Percentiles rank a stretch among this genome's conserved stretches.
Conservation (phyloP, 2,888 invertebrate genomes). For the Andrena fulva region DNA sequence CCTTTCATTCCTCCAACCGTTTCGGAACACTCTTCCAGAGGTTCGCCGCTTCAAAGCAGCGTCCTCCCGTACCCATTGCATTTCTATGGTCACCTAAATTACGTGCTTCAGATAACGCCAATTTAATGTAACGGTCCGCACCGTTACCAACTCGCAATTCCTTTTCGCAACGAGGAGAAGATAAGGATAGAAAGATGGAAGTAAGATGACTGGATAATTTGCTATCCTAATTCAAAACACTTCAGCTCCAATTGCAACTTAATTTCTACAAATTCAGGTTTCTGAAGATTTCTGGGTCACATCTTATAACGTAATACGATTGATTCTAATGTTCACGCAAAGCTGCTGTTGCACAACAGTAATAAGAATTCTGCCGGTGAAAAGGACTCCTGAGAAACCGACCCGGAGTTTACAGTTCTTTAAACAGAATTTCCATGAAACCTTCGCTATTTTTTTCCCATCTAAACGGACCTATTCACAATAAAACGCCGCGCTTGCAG, state of each 20-base stretch:
- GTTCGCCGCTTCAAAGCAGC: neutral
- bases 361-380: too few relatives aligned
- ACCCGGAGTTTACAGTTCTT: too few relatives aligned
- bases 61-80: neutral
- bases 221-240: neutral
- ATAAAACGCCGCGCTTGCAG: neutral
- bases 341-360: too few relatives aligned
- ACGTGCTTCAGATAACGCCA: neutral
- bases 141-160: neutral
- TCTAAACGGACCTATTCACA: neutral
- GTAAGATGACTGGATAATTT: neutral
- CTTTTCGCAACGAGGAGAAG: neutral
- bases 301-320: too few relatives aligned
- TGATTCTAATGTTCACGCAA: too few relatives aligned
- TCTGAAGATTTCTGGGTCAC: too few relatives aligned
- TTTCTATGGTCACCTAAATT: neutral
- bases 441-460: too few relatives aligned
- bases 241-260: too few relatives aligned
- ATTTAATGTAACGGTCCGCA: neutral
- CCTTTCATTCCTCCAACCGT: constrained; percentile 8
- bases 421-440: too few relatives aligned
- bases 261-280: too few relatives aligned
- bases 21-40: neutral
- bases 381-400: too few relatives aligned
- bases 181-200: too few relatives aligned